phyloP scores from a whole-genome alignment of 2,113 vertebrate genomes.

The Peromyscus californicus region DNA sequence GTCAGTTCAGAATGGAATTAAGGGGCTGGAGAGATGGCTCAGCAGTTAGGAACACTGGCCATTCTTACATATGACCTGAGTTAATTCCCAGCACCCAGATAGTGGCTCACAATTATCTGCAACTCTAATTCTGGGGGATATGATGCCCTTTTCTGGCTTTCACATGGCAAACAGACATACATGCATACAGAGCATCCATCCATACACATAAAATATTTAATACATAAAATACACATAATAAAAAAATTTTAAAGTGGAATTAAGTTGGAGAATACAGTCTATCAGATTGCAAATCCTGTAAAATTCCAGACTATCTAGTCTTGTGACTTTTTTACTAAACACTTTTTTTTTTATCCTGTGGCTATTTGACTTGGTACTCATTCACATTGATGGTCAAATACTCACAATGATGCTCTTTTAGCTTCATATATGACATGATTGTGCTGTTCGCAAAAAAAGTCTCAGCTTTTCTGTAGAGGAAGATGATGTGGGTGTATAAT shows the following conservation, averaged over 20 bases:
- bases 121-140: background rate
- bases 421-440: background rate
- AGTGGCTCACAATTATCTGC: background rate
- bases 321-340: background rate
- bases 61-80: background rate
- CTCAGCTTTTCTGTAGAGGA: background rate
- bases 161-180: background rate
- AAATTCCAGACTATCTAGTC: background rate
- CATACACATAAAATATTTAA: background rate
- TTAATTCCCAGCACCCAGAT: background rate
- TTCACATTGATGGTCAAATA: background rate
- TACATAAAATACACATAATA: too few species aligned
- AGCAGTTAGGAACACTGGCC: background rate
- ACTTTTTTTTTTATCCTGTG: background rate
- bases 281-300: rapidly evolving
- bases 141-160: background rate
- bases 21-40: background rate
- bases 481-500: background rate
- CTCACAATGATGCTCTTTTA: background rate
- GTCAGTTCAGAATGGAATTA: background rate
- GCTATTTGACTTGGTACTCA: background rate
- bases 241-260: background rate
- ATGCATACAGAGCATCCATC: background rate
- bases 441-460: background rate
- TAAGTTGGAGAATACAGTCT: background rate